Evolutionary conservation across 2,113 vertebrate species (phyloP).

Genomic region (Halichoerus grypus): DNA sequence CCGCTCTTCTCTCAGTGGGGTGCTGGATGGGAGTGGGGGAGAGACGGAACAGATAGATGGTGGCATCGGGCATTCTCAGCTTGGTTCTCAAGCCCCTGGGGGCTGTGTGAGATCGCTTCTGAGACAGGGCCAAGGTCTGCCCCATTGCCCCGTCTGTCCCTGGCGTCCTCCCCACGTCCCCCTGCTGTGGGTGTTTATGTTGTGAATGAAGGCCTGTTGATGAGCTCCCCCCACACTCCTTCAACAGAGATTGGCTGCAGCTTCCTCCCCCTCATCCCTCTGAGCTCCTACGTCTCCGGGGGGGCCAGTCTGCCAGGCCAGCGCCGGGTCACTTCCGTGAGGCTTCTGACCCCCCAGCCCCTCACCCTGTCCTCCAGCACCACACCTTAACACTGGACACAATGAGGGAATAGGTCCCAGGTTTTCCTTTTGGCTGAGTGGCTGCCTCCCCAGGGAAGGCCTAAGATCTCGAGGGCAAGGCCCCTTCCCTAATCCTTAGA

Average conservation of each 20-base stretch:
- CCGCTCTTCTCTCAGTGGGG: not conserved
- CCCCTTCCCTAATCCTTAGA: not conserved
- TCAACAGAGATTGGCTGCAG: not conserved
- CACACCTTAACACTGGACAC: not conserved
- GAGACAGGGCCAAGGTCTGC: not conserved
- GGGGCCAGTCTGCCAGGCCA: not conserved
- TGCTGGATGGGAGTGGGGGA: not conserved
- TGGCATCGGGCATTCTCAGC: not conserved
- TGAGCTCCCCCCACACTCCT: not conserved
- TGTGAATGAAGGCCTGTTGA: not conserved
- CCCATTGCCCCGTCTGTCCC: rapidly evolving
- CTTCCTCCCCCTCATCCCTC: not conserved
- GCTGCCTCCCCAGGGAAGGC: not conserved
- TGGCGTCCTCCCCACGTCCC: not conserved
- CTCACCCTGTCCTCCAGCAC: not conserved
- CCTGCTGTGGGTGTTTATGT: not conserved
- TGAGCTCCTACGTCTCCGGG: not conserved
- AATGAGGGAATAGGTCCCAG: not conserved
- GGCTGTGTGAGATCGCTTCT: not conserved
- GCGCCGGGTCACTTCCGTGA: not conserved
- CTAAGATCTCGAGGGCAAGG: not conserved
- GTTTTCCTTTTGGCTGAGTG: not conserved
- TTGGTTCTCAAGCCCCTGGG: not conserved
- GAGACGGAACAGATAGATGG: not conserved
- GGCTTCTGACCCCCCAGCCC: not conserved